Evolutionary conservation across 2,888 invertebrate genomes (phyloP), one percentile per base, ranked within the genome.

Genomic region (Crematogaster levior): DNA sequence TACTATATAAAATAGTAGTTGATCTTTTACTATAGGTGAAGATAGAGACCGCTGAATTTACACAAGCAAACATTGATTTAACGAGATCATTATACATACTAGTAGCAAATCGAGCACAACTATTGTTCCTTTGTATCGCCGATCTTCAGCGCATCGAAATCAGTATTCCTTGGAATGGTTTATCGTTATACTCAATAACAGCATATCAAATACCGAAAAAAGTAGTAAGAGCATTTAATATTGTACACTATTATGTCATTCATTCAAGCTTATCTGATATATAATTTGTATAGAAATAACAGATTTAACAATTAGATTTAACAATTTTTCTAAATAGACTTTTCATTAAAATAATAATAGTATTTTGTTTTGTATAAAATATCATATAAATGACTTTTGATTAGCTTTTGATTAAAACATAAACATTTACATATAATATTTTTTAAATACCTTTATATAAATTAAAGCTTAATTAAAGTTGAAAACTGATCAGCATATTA

Each of bases 111-210:
- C 96, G 98, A 84, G 98, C 98, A 0, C 97, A 98, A 87, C 97
- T 98, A 85, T 94, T 98, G 61, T 98, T 98, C 95, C 98, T 98
- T 95, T 98, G 98, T 66, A 96, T 98, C 15, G 97, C 97, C 0
- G 98, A 98, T 93, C 95, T 99, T 93, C 97, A 98, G 58, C 83
- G 97, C 91, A 97, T 99, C 37, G 98, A 99, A 94, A 98, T 98
- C 18, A 99, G 98, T 99, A 99, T 94, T 98, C 98, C 0, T 95
- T 99, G 24, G 97, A 97, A 91, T 99, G 98, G 98, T 99, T 98
- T 93, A 97, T 98, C 90, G 96, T 96, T 85, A 96, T 98, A 72
- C 98, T 97, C 93, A 94, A 97, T 15, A 95, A 96, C 79, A 97
- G 97, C 90, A 97, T 98, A 95, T 95, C 96, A 0, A 96, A 96